Base-by-base conservation (phyloP, 2,797 vertebrate genomes). In the Gymnopithys bicolor region DNA sequence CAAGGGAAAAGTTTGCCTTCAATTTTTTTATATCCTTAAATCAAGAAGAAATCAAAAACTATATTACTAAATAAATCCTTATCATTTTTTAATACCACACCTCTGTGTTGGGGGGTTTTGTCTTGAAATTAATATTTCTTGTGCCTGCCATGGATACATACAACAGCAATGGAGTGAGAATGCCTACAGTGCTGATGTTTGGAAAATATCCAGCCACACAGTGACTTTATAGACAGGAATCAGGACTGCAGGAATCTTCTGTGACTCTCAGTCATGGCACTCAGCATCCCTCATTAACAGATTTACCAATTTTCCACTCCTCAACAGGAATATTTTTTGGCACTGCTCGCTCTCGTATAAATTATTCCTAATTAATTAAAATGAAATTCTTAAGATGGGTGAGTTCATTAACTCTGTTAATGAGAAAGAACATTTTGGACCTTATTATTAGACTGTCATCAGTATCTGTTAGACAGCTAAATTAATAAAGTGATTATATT, bases 291-390 rank as follows among this genome's bases (percentile, higher is more conserved):
- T 94, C 48, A 59, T 89, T 88, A 89, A 94, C 39, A 89, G 43
- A 86, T 92, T 93, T 84, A 85, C 78, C 39, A 89, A 37, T 87
- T 85, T 74, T 90, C 68, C 32, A 35, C 32, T 94, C 74, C 45
- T 89, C 84, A 80, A 41, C 7, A 83, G 37, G 86, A 85, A 73
- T 94, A 77, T 71, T 89, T 91, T 94, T 90, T 89, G 87, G 67
- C 69, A 80, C 48, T 60, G 85, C 82, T 90, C 55, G 83, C 69
- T 56, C 32, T 56, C 0, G 0, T 91, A 96, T 96, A 95, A 96
- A 96, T 96, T 95, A 96, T 94, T 95, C 91, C 83, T 92, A 94
- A 96, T 95, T 97, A 97, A 97, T 96, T 95, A 90, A 96, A 96
- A 95, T 79, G 23, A 92, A 96, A 94, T 94, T 92, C 88, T 89